Base-by-base conservation (phyloP, 2,113 vertebrate species). In the Pteruthius melanotis region DNA sequence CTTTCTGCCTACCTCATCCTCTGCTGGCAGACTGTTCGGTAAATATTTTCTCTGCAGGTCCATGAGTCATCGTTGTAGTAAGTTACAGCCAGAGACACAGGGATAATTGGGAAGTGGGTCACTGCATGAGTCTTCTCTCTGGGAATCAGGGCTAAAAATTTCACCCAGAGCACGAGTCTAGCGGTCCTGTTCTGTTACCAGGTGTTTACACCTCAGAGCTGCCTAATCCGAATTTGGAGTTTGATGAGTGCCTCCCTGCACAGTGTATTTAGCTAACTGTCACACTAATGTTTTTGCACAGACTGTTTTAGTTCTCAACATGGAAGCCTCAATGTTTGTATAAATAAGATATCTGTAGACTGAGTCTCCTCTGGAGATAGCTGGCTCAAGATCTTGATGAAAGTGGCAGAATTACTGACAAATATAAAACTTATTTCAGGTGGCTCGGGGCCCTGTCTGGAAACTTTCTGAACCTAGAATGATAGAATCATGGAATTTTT, bases 31-130 rank as follows among this genome's bases (percentile, higher is more conserved):
- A 42, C 50, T 84, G 59, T 77, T 91, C 8, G 0, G 91, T 90
- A 96, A 96, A 95, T 94, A 95, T 94, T 97, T 96, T 93, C 59
- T 90, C 79, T 83, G 35, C 71, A 93, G 59, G 54, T 90, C 71
- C 52, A 26, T 85, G 82, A 91, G 87, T 94, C 84, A 91, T 91
- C 42, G 1, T 11, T 2, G 0, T 60, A 89, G 78, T 61, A 94
- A 90, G 37, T 63, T 54, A 75, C 24, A 90, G 47, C 26, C 59
- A 86, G 70, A 93, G 57, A 93, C 26, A 57, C 30, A 6, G 47
- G 52, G 31, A 84, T 88, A 90, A 85, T 28, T 94, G 50, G 66
- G 33, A 91, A 74, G 16, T 80, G 39, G 82, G 68, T 89, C 89
- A 95, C 40, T 76, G 75, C 57, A 35, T 33, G 45, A 65, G 40